phyloP scores from a whole-genome alignment of 2,797 vertebrate species.

The Hyperoplus immaculatus region DNA sequence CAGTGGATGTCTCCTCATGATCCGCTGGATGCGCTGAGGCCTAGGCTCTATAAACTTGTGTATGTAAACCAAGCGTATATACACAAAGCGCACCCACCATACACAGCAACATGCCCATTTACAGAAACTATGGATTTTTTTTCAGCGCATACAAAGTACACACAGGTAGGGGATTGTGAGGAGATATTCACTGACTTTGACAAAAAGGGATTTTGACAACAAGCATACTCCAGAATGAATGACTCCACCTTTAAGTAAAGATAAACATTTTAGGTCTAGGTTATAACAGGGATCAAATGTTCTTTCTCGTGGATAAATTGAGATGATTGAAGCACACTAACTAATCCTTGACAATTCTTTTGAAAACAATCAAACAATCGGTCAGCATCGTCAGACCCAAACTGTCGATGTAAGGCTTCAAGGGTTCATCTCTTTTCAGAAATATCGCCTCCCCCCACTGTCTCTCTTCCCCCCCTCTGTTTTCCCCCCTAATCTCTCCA shows the following conservation, averaged over 20 bases:
- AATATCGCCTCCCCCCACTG: background rate
- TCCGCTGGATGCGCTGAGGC: too few species aligned
- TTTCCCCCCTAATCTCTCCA: conserved; percentile 44
- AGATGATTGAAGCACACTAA: background rate
- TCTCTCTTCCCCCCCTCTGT: background rate
- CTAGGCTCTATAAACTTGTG: too few species aligned
- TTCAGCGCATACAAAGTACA: too few species aligned
- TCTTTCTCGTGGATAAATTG: too few species aligned
- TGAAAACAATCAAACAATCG: background rate
- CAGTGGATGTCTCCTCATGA: too few species aligned
- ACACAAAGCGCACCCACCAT: too few species aligned
- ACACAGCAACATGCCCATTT: background rate
- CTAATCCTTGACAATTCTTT: background rate
- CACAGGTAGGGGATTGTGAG: too few species aligned
- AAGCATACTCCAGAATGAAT: too few species aligned
- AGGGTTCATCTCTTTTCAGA: conserved; percentile 17
- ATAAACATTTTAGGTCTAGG: background rate
- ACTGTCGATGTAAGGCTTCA: conserved; percentile 1
- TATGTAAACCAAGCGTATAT: too few species aligned
- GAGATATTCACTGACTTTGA: too few species aligned
- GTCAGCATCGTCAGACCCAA: background rate
- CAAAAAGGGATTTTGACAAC: too few species aligned
- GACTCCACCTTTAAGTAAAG: too few species aligned
- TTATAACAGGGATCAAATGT: background rate
- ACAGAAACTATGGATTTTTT: background rate